Percentiles rank a stretch among this genome's conserved stretches.
Evolutionary conservation across 2,797 vertebrate species (phyloP).

Genomic region (Smutsia gigantea): DNA sequence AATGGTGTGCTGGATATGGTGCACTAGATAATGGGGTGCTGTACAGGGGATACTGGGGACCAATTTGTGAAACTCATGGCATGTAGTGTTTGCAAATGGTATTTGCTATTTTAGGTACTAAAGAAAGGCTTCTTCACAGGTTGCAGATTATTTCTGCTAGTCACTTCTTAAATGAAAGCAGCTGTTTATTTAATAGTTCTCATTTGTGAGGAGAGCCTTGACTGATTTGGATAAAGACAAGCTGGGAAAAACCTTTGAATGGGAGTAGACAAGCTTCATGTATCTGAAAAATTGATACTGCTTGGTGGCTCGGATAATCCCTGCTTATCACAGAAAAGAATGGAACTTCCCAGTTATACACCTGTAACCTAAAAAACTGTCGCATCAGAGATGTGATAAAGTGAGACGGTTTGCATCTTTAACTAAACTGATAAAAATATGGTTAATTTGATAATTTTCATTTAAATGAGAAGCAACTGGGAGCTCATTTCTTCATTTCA

Average conservation of each 20-base stretch:
- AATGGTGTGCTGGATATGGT: no score
- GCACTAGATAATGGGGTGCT: background rate
- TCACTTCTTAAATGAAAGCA: background rate
- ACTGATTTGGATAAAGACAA: conserved; percentile 17
- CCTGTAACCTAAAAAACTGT: background rate
- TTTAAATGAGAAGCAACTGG: background rate
- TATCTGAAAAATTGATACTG: conserved; percentile 18
- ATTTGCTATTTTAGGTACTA: background rate
- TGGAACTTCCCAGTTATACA: background rate
- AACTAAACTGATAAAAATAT: background rate
- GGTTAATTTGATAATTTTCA: background rate
- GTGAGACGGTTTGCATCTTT: background rate
- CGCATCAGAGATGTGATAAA: background rate
- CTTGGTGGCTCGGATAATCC: background rate
- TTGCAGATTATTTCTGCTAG: background rate
- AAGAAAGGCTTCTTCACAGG: background rate
- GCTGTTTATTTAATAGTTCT: conserved; percentile 47
- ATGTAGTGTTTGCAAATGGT: background rate
- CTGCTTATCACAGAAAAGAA: background rate
- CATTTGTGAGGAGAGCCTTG: conserved; percentile 32
- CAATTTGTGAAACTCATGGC: background rate
- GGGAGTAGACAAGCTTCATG: background rate
- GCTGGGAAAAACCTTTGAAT: background rate
- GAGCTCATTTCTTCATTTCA: background rate
- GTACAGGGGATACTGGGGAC: background rate